Conservation (phyloP, 2,888 invertebrate species). For the Melipona beecheii region DNA sequence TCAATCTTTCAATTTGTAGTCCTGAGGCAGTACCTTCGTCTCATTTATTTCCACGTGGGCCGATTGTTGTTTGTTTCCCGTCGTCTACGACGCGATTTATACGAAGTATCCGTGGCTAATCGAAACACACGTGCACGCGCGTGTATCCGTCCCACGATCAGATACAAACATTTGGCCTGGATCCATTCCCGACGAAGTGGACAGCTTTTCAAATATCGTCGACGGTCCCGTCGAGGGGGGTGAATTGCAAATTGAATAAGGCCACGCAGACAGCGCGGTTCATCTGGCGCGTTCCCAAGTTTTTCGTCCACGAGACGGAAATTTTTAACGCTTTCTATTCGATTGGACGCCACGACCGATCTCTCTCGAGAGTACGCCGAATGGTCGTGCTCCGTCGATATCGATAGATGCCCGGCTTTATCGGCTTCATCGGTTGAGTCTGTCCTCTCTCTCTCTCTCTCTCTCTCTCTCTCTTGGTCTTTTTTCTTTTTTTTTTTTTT, state of each 20-base stretch:
- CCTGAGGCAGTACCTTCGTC: too few species aligned
- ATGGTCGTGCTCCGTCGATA: slow-evolving; percentile 45
- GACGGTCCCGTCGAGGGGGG: slow-evolving; percentile 8
- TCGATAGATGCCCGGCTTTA: slow-evolving; percentile 46
- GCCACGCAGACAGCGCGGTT: slow-evolving; percentile 48
- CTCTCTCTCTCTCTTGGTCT: slow-evolving; percentile 26
- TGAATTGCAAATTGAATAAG: slow-evolving; percentile 67
- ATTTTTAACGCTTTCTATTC: slow-evolving; percentile 64
- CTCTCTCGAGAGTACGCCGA: slow-evolving; percentile 54
- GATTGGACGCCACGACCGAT: slow-evolving; percentile 49
- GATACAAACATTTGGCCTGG: slow-evolving; percentile 48
- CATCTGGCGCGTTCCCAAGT: slow-evolving; percentile 63
- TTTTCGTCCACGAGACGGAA: slow-evolving; percentile 49
- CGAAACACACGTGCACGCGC: background rate
- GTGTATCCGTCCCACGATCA: slow-evolving; percentile 4
- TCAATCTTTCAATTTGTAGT: too few species aligned
- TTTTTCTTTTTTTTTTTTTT: slow-evolving; percentile 16
- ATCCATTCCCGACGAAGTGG: slow-evolving; percentile 33
- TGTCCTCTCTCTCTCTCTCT: background rate
- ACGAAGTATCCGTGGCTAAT: background rate
- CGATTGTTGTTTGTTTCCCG: too few species aligned
- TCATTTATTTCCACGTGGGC: too few species aligned
- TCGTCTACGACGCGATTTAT: background rate
- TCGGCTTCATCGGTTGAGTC: slow-evolving; percentile 49
- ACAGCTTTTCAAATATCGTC: slow-evolving; percentile 36